Conservation (phyloP, 37 sponge, comb jelly and placozoan species). For the Ephydatia muelleri region DNA sequence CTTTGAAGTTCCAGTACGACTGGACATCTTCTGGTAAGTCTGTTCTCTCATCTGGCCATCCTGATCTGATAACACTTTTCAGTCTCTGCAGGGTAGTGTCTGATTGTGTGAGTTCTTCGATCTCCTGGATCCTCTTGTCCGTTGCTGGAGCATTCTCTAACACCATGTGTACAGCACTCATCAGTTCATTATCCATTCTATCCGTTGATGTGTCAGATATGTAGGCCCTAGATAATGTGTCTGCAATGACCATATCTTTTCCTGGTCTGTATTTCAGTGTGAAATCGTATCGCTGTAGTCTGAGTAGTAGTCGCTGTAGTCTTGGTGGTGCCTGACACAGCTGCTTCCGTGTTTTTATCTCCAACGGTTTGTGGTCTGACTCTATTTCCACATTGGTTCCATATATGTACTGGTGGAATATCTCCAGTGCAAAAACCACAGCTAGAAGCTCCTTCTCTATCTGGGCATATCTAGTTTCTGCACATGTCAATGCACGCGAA, state of each 20-base stretch:
- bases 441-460: slow-evolving; percentile 49
- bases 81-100: slow-evolving; percentile 13
- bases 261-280: slow-evolving; percentile 6
- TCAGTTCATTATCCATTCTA: no score
- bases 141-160: no score
- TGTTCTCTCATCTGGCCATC: slow-evolving; percentile 25
- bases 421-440: slow-evolving; percentile 32
- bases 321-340: slow-evolving; percentile 12
- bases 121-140: not conserved
- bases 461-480: slow-evolving; percentile 36
- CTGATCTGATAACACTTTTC: not conserved
- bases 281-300: slow-evolving; percentile 3
- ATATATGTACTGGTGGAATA: slow-evolving; percentile 27
- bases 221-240: slow-evolving; percentile 20
- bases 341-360: slow-evolving; percentile 6
- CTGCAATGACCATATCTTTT: slow-evolving; percentile 20
- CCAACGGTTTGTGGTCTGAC: slow-evolving; percentile 46
- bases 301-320: slow-evolving; percentile 9
- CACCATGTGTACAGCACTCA: no score
- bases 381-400: slow-evolving; percentile 18
- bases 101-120: not conserved
- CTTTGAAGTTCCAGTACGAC: slow-evolving; percentile 11
- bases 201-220: slow-evolving; percentile 4
- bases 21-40: not conserved
- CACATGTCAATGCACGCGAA: slow-evolving; percentile 3